Base-by-base conservation (phyloP, 2,113 vertebrate species). In the Pleuronectes platessa region DNA sequence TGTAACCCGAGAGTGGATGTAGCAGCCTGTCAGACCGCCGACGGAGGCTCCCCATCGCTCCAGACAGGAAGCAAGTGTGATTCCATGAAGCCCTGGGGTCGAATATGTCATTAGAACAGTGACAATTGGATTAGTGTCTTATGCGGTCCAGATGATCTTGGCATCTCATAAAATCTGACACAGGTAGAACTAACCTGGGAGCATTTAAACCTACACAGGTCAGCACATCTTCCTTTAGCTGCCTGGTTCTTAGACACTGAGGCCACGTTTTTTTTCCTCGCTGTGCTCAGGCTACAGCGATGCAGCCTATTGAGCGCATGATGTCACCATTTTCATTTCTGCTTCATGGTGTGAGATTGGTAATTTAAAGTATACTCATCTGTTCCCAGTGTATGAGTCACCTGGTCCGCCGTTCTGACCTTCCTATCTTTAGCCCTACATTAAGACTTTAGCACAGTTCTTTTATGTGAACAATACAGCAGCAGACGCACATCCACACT, bases 111-210 rank as follows among this genome's bases (percentile, higher is more conserved):
- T 81, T 82, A 53, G 80, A 89, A 86, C 26, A 71, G 88, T 90
- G 87, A 92, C 88, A 86, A 93, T 91, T 82, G 73, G 69, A 90
- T 91, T 92, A 90, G 85, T 70, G 75, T 89, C 82, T 84, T 69
- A 85, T 87, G 64, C n/a, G 74, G 72, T 77, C 78, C 89, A 90
- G 87, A 83, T 72, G 17, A 79, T 64, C 45, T 37, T 31, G 66
- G 37, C 76, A 81, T 63, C 75, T 47, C 47, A 59, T 80, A 78
- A 88, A 86, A 68, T 53, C 63, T 60, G 54, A 78, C 69, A 21
- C 81, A 82, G 81, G 85, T 84, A 80, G 45, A 68, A 49, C 10
- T 15, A 60, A 63, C 54, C 74, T 42, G 64, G 74, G 66, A 81
- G 62, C 69, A 61, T 58, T 81, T 79, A 69, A 0, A 76, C 76